Evolutionary conservation across 2,113 vertebrate species (phyloP), one percentile per base, ranked within the genome.

Genomic region (Chlamydotis undulata): DNA sequence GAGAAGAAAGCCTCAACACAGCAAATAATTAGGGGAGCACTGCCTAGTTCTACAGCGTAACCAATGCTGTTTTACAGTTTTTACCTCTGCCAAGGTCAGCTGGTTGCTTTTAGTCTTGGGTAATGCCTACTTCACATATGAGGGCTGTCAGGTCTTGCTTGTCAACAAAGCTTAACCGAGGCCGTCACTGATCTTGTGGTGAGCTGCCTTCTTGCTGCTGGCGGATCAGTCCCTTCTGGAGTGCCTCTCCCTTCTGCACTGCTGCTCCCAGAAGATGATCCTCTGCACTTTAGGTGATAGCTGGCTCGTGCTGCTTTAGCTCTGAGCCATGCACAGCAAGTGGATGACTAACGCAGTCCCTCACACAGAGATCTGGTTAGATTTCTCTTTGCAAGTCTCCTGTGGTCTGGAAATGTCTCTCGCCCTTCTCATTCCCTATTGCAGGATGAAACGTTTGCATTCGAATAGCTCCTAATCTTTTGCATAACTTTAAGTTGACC

Each of bases 131-230:
- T 37, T 50, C 39, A 12, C 1, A 3, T 15, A 26, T 89, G 43
- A 69, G 13, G 7, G 9, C 26, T 81, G 41, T 57, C n/a, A 50
- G 68, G 15, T 53, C 41, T 33, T 21, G 13, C 33, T 29, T 43
- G 45, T 41, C 64, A 33, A 3, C 14, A 64, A 33, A 47, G 22
- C 22, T 47, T 17, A 56, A 18, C 19, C 9, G 53, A 64, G 43
- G 59, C 25, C 69, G 76, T 19, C 7, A 1, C 7, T 1, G 4
- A 6, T 17, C 14, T 6, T 1, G 11, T 25, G 39, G 25, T 8
- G 35, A 64, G n/a, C 21, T 60, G 45, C 39, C 28, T 56, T 57
- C 7, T 0, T 19, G 31, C 67, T 89, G 35, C 65, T 53, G 74
- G 8, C 59, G 77, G 39, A 39, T 50, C 37, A 41, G 33, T 21